phyloP scores from a whole-genome alignment of 2,797 vertebrate species.

The Decapterus maruadsi region DNA sequence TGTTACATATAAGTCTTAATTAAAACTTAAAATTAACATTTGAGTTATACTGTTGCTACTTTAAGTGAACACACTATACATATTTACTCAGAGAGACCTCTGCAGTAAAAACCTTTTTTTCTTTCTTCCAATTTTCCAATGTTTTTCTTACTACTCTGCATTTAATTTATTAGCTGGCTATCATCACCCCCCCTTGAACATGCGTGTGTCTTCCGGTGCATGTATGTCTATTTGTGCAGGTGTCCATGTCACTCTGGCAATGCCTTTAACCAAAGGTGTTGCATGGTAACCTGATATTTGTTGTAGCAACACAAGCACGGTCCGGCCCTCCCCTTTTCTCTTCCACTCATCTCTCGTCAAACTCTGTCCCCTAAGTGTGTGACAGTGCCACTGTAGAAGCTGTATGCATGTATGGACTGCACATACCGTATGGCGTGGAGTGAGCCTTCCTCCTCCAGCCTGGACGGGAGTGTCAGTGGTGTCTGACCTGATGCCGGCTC shows the following conservation, averaged over 20 bases:
- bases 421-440: conserved; percentile 1
- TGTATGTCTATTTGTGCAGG: conserved; percentile 30
- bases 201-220: conserved; percentile 1
- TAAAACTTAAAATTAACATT: not conserved
- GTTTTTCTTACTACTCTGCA: not conserved
- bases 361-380: conserved; percentile 27
- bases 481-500: conserved; percentile 18
- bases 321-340: conserved; percentile 47
- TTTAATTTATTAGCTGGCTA: conserved; percentile 1
- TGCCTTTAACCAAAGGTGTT: conserved; percentile 75
- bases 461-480: conserved; percentile 4
- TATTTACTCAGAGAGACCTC: not conserved
- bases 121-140: conserved; percentile 2
- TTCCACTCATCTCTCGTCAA: conserved; percentile 33
- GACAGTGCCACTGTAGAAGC: conserved; percentile 5
- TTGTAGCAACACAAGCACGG: conserved; percentile 74
- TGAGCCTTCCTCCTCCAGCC: conserved; percentile 11
- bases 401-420: conserved; percentile 26
- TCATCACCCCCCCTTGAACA: conserved; percentile 15
- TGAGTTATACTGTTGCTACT: too few species aligned
- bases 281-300: conserved; percentile 82
- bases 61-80: not conserved
- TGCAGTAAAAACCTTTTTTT: conserved; percentile 9
- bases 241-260: conserved; percentile 46
- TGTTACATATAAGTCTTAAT: too few species aligned